Evolutionary conservation across 2,888 invertebrate species (phyloP).

Genomic region (Diaperis boleti): DNA sequence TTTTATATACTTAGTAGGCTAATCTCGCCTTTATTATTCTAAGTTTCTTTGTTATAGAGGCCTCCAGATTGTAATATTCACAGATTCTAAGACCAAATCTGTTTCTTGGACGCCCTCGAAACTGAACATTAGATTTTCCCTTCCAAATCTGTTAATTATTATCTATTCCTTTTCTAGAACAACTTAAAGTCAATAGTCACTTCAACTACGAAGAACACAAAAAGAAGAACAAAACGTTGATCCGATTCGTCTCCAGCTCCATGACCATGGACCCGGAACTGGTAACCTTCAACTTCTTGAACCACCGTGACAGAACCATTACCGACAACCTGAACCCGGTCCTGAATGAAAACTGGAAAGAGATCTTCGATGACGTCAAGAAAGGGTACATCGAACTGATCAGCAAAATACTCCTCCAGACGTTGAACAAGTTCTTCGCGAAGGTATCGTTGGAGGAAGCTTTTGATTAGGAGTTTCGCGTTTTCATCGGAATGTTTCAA

Average conservation of each 20-base stretch:
- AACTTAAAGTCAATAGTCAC: background rate
- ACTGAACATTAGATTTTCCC: no score
- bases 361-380: slow-evolving; percentile 65
- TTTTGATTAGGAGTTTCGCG: background rate
- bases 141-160: no score
- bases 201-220: background rate
- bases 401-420: background rate
- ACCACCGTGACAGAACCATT: slow-evolving; percentile 56
- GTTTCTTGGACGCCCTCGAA: no score
- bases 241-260: background rate
- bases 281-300: slow-evolving; percentile 72
- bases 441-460: slow-evolving; percentile 15
- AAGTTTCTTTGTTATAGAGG: no score
- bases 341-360: slow-evolving; percentile 53
- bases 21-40: no score
- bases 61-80: no score
- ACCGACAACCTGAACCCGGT: slow-evolving; percentile 46
- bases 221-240: background rate
- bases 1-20: no score
- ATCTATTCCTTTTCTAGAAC: slow-evolving; percentile 9
- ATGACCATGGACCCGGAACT: slow-evolving; percentile 72
- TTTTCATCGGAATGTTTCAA: no score
- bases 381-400: slow-evolving; percentile 72
- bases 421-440: slow-evolving; percentile 3
- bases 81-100: no score